Conservation (phyloP, 1,140 invertebrate species). For the Dreissena polymorpha region DNA sequence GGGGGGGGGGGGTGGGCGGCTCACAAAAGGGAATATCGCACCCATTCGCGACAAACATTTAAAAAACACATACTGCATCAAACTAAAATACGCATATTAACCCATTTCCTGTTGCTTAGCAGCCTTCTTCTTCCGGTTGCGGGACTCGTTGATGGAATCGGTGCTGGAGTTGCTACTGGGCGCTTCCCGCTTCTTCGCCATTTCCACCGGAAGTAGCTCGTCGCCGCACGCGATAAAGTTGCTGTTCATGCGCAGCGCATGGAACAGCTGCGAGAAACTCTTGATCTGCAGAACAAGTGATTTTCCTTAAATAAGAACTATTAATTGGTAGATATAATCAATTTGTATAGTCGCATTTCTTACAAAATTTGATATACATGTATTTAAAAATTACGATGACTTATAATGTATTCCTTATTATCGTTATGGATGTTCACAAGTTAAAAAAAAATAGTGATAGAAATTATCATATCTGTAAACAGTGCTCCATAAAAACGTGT, state of each 20-base stretch:
- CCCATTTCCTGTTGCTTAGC: slow-evolving; percentile 48
- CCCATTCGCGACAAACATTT: no score
- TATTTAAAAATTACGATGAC: not conserved
- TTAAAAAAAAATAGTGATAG: no score
- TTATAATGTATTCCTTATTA: no score
- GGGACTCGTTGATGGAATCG: slow-evolving; percentile 54
- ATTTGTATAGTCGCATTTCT: no score
- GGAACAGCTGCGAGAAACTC: slow-evolving; percentile 94
- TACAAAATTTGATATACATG: no score
- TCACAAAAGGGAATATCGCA: no score
- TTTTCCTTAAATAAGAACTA: not conserved
- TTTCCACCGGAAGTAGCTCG: slow-evolving; percentile 67
- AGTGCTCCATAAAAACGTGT: no score
- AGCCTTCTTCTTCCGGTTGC: slow-evolving; percentile 50
- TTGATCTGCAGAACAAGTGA: slow-evolving; percentile 83
- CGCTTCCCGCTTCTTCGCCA: slow-evolving; percentile 55
- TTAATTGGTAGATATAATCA: no score
- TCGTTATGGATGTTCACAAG: no score
- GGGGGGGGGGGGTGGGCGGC: no score
- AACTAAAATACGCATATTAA: not conserved
- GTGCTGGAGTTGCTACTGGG: slow-evolving; percentile 65
- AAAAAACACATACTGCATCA: no score
- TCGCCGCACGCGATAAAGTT: slow-evolving; percentile 84
- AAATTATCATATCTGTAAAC: no score
- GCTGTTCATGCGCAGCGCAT: slow-evolving; percentile 94